Evolutionary conservation across 2,888 invertebrate genomes (phyloP).

Genomic region (Hedychridium roseum): DNA sequence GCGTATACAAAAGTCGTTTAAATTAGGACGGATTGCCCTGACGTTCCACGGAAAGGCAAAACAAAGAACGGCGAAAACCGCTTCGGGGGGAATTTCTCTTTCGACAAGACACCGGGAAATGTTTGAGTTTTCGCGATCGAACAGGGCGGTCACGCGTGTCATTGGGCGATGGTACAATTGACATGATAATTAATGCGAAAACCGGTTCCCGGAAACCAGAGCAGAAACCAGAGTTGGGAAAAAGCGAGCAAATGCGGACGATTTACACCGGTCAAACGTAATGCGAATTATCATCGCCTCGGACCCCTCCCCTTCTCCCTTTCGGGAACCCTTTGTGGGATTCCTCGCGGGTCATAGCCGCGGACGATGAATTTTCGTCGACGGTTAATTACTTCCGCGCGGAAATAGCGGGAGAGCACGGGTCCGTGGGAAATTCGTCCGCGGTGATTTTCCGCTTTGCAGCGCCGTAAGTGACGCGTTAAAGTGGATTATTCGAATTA

Average conservation of each 20-base stretch:
- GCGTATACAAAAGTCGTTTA: constrained; percentile 37
- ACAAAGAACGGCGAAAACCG: constrained; percentile 17
- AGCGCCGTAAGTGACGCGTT: too few species aligned
- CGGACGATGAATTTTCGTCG: constrained; percentile 26
- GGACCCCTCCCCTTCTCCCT: constrained; percentile 3
- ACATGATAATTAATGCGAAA: constrained; percentile 51
- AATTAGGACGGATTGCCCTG: constrained; percentile 46
- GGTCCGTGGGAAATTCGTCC: not conserved
- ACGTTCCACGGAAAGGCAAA: constrained; percentile 32
- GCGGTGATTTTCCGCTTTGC: too few species aligned
- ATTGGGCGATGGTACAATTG: constrained; percentile 44
- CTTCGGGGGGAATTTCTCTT: constrained; percentile 45
- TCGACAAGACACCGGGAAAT: constrained; percentile 36
- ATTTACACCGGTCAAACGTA: constrained; percentile 25
- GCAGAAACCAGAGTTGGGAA: constrained; percentile 26
- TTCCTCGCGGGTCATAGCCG: constrained; percentile 13
- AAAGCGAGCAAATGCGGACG: constrained; percentile 38
- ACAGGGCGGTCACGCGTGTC: constrained; percentile 32
- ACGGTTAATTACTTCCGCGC: constrained; percentile 31
- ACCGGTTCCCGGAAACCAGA: constrained; percentile 36
- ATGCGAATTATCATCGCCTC: constrained; percentile 28
- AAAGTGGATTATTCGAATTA: too few species aligned
- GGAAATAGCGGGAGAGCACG: not conserved
- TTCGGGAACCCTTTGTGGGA: not conserved
- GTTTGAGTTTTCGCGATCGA: constrained; percentile 13